Conservation (phyloP, 2,113 vertebrate genomes). For the Xyliphius kryptos region DNA sequence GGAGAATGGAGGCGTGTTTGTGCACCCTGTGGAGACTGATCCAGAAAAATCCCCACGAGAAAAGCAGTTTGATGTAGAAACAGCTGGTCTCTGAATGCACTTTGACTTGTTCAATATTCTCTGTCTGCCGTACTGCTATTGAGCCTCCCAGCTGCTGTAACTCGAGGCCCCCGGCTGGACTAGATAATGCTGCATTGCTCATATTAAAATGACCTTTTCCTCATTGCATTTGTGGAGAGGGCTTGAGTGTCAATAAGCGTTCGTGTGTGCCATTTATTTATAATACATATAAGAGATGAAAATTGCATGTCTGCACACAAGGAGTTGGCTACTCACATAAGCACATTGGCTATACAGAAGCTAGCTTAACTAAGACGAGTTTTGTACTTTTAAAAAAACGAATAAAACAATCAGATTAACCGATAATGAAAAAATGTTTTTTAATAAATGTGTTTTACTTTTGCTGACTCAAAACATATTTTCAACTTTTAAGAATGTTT, state of each 20-base stretch:
- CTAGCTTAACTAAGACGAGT: constrained; percentile 13
- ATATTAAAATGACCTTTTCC: constrained; percentile 71
- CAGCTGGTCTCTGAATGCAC: constrained; percentile 57
- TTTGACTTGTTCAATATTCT: constrained; percentile 63
- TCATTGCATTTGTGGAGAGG: constrained; percentile 59
- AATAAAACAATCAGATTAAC: too few relatives aligned
- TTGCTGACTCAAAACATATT: too few relatives aligned
- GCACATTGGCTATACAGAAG: not conserved
- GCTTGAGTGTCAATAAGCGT: constrained; percentile 52
- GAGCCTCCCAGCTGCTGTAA: constrained; percentile 59
- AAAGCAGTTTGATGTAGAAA: constrained; percentile 41
- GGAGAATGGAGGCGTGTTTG: constrained; percentile 5
- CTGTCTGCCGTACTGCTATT: constrained; percentile 50
- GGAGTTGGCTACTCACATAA: constrained; percentile 15
- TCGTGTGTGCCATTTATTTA: constrained; percentile 56
- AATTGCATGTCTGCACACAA: constrained; percentile 41
- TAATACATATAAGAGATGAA: constrained; percentile 51
- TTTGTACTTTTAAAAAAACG: not conserved
- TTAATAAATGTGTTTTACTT: too few relatives aligned
- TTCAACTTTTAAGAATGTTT: too few relatives aligned
- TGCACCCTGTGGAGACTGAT: constrained; percentile 29
- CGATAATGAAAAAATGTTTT: too few relatives aligned
- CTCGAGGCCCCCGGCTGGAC: constrained; percentile 59
- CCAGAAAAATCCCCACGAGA: constrained; percentile 26
- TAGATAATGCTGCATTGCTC: constrained; percentile 62